Conservation (phyloP, 2,888 invertebrate genomes). For the Sisyra nigra region DNA sequence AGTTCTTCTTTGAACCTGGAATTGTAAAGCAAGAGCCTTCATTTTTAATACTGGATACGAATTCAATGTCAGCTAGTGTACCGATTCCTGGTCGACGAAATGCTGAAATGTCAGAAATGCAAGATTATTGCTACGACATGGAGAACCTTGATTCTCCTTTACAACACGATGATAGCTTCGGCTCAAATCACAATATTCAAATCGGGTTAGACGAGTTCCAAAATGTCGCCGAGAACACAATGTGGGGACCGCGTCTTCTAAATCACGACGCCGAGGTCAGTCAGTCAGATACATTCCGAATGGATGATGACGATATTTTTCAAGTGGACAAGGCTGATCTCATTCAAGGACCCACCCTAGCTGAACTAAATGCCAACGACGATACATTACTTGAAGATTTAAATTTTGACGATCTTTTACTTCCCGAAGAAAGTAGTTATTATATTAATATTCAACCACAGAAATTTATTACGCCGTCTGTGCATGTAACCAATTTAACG, state of each 20-base stretch:
- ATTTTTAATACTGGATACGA: constrained; percentile 24
- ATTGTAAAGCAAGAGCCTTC: constrained; percentile 45
- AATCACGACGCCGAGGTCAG: constrained; percentile 11
- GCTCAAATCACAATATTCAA: constrained; percentile 14
- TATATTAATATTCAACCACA: constrained; percentile 23
- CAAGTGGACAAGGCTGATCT: constrained; percentile 77
- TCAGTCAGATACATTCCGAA: constrained; percentile 45
- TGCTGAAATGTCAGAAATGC: constrained; percentile 19
- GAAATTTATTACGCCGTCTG: constrained; percentile 13
- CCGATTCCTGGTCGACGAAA: constrained; percentile 38
- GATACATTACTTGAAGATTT: constrained; percentile 69
- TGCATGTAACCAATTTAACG: constrained; percentile 14
- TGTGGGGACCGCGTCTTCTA: constrained; percentile 26
- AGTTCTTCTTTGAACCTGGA: constrained; percentile 44
- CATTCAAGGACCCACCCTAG: constrained; percentile 68
- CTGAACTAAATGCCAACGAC: constrained; percentile 73
- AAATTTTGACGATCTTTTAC: constrained; percentile 68
- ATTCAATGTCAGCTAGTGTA: constrained; percentile 35
- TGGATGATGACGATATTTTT: constrained; percentile 82
- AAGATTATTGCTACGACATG: constrained; percentile 38
- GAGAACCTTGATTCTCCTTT: constrained; percentile 38
- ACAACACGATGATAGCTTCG: constrained; percentile 25
- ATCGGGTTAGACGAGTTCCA: constrained; percentile 14
- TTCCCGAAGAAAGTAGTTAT: constrained; percentile 52
- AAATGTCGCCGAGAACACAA: constrained; percentile 26